phyloP scores from a whole-genome alignment of 2,797 vertebrate species.

The Hapalemur alaotrensis region DNA sequence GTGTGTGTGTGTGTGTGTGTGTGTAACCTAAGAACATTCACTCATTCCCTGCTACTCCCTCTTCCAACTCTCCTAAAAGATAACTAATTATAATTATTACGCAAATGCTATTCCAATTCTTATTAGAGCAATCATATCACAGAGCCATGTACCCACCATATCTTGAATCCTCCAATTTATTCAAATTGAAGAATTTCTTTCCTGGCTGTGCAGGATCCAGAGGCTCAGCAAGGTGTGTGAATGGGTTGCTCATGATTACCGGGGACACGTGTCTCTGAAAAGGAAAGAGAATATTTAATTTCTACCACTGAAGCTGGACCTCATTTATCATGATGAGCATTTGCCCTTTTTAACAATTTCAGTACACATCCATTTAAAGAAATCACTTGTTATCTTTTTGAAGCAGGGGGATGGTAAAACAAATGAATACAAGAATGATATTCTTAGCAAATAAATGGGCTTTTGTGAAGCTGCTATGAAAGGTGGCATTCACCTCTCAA shows the following conservation, averaged over 20 bases:
- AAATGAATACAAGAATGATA: background rate
- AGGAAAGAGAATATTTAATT: background rate
- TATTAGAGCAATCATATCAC: background rate
- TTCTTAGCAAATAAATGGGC: background rate
- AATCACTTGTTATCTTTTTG: background rate
- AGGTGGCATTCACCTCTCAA: background rate
- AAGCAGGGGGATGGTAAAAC: background rate
- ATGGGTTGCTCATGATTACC: conserved; percentile 90
- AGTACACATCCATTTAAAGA: background rate
- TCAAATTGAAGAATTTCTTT: conserved; percentile 93
- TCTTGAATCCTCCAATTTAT: conserved; percentile 91
- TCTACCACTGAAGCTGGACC: background rate
- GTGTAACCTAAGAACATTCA: background rate
- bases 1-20: background rate
- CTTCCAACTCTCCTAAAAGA: background rate
- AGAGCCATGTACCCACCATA: conserved; percentile 87
- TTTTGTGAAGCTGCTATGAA: background rate
- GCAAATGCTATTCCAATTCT: background rate
- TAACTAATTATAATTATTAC: background rate
- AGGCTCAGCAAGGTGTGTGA: conserved; percentile 87
- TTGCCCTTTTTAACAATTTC: background rate
- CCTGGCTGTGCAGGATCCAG: conserved; percentile 87
- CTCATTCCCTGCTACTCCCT: background rate
- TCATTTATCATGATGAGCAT: background rate
- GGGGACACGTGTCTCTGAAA: conserved; percentile 49